Evolutionary conservation across 1,140 invertebrate genomes (phyloP).

Genomic region (Drosophila oshimai): DNA sequence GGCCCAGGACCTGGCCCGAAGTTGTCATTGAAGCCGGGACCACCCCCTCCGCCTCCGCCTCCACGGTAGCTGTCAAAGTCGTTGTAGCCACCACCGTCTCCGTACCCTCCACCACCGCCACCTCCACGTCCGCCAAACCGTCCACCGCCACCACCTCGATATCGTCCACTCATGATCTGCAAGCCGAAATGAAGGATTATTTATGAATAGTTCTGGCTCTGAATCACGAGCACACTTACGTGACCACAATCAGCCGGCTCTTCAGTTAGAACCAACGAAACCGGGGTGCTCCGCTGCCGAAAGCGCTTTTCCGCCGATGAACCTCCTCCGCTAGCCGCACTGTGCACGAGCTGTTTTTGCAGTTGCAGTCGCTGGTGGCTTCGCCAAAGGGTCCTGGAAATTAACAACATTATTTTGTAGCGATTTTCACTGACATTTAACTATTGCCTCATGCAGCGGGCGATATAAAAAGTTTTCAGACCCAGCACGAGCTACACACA

Average conservation of each 20-base stretch:
- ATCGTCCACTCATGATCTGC: constrained; percentile 75
- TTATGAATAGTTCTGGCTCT: background rate
- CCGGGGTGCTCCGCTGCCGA: constrained; percentile 18
- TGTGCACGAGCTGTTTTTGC: constrained; percentile 28
- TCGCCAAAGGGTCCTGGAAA: constrained; percentile 71
- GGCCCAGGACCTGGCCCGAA: constrained; percentile 55
- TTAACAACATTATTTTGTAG: constrained; percentile 61
- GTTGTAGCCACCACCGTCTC: constrained; percentile 60
- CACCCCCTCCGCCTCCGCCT: constrained; percentile 40
- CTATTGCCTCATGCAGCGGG: constrained; percentile 11
- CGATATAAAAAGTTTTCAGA: constrained; percentile 34
- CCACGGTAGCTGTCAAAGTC: constrained; percentile 65
- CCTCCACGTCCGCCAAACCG: constrained; percentile 33
- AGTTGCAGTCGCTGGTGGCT: constrained; percentile 51
- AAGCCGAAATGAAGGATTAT: background rate
- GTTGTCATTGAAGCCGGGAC: constrained; percentile 61
- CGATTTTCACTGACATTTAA: background rate
- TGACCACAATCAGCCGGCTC: constrained; percentile 59
- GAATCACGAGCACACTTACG: constrained; percentile 68
- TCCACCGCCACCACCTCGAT: constrained; percentile 60
- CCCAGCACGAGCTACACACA: constrained; percentile 58
- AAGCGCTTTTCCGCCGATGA: constrained; percentile 14
- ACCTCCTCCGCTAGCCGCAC: background rate
- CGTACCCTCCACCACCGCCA: constrained; percentile 36
- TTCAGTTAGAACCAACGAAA: constrained; percentile 15